Conservation (phyloP, 1,140 invertebrate genomes). For the Acromyrmex charruanus region DNA sequence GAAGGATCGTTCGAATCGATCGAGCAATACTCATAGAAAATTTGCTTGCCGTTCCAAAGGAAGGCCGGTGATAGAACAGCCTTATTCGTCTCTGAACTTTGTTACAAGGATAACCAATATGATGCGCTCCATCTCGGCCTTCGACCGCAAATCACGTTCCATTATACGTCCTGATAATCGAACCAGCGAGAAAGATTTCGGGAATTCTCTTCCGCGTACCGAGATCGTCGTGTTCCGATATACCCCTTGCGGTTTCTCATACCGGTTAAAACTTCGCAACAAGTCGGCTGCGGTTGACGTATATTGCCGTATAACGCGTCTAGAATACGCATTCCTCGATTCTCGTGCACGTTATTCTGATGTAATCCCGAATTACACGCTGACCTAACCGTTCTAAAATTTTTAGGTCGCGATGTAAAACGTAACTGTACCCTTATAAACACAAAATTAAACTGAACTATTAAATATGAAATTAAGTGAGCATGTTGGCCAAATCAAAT, state of each 20-base stretch:
- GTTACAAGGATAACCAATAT: constrained; percentile 36
- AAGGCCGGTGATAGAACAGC: constrained; percentile 23
- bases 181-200: constrained; percentile 70
- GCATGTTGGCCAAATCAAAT: not conserved
- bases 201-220: constrained; percentile 76
- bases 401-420: not conserved
- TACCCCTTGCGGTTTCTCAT: constrained; percentile 67
- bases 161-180: constrained; percentile 72
- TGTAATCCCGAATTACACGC: constrained; percentile 28
- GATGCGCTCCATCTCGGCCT: constrained; percentile 62
- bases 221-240: constrained; percentile 57
- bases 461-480: constrained; percentile 17
- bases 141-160: constrained; percentile 77
- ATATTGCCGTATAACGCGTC: constrained; percentile 35
- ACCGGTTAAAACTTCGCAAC: constrained; percentile 54
- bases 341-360: not conserved
- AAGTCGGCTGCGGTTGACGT: constrained; percentile 59
- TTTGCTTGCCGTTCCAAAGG: constrained; percentile 11
- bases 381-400: constrained; percentile 16
- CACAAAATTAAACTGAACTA: not conserved
- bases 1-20: constrained; percentile 2
- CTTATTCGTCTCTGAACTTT: constrained; percentile 8
- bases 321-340: constrained; percentile 49
- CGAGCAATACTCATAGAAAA: constrained; percentile 13
- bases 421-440: not conserved